These are phyloP conservation scores for Hydrocynus forskahlii DNA, from an alignment of 2,797 vertebrate genomes.

Conservation along the genomic window DNA sequence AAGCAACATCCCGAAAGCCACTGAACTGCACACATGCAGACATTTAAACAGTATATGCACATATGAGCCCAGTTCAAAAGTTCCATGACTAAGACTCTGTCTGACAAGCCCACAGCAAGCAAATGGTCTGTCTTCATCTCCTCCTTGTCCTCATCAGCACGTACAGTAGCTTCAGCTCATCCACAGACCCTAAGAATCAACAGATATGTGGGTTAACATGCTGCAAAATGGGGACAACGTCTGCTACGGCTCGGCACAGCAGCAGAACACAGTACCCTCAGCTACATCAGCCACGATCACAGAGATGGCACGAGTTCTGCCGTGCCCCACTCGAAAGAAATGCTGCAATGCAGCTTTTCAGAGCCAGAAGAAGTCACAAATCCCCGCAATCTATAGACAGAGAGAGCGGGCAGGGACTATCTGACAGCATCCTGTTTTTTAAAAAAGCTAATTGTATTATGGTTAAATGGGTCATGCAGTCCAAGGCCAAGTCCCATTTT, in stretches of 20 bases:
- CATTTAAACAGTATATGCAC: neutral
- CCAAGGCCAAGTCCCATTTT: neutral
- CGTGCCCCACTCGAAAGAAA: constrained; percentile 37
- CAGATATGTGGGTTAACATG: constrained; percentile 36
- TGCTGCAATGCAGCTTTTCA: constrained; percentile 60
- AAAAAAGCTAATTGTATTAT: neutral
- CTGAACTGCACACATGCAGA: neutral
- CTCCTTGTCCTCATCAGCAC: neutral
- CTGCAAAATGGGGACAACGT: constrained; percentile 35
- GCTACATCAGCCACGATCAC: constrained; percentile 22
- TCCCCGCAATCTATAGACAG: constrained; percentile 28
- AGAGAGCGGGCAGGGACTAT: neutral
- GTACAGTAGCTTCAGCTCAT: constrained; percentile 5
- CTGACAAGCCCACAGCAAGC: neutral
- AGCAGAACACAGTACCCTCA: constrained; percentile 25
- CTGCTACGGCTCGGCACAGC: constrained; percentile 24
- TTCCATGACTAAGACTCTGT: neutral
- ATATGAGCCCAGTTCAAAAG: neutral
- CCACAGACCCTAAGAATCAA: neutral
- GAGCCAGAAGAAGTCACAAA: constrained; percentile 36
- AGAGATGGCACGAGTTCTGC: constrained; percentile 33
- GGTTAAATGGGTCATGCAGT: neutral
- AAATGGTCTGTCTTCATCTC: neutral
- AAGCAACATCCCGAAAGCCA: neutral
- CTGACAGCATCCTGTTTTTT: neutral